These are phyloP conservation scores for Drosophila ironensis DNA, from an alignment of 1,140 invertebrate species.

Conservation along the genomic window DNA sequence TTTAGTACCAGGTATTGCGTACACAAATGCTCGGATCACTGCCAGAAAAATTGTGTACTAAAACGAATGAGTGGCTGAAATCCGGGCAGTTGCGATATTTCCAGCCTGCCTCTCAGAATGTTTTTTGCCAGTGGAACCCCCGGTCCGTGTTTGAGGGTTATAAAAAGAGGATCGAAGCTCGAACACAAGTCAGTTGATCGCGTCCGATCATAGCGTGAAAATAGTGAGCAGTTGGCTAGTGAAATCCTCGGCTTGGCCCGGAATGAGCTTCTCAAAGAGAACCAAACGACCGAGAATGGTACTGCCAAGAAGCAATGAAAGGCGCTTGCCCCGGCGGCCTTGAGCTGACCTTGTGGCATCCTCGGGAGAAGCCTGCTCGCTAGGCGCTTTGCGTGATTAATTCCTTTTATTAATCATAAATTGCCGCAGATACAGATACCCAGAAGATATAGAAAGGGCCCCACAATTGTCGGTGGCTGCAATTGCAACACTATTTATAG, in stretches of 20 bases:
- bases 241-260: no score
- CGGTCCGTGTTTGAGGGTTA: no score
- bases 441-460: constrained; percentile 10
- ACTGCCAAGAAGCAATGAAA: not conserved
- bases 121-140: no score
- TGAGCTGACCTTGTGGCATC: not conserved
- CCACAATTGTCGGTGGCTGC: constrained; percentile 49
- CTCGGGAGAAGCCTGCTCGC: not conserved
- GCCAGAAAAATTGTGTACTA: not conserved
- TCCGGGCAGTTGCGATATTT: no score
- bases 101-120: no score
- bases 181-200: no score
- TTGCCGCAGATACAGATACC: constrained; percentile 43
- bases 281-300: no score
- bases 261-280: no score
- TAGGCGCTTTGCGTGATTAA: constrained; percentile 33
- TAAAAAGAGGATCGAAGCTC: no score
- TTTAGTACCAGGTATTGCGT: constrained; percentile 19
- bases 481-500: constrained; percentile 62
- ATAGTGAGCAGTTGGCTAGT: no score
- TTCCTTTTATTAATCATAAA: constrained; percentile 72
- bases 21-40: not conserved
- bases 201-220: no score
- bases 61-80: no score
- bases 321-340: not conserved